Evolutionary conservation across 2,113 vertebrate genomes (phyloP).

Genomic region (Petaurus breviceps): DNA sequence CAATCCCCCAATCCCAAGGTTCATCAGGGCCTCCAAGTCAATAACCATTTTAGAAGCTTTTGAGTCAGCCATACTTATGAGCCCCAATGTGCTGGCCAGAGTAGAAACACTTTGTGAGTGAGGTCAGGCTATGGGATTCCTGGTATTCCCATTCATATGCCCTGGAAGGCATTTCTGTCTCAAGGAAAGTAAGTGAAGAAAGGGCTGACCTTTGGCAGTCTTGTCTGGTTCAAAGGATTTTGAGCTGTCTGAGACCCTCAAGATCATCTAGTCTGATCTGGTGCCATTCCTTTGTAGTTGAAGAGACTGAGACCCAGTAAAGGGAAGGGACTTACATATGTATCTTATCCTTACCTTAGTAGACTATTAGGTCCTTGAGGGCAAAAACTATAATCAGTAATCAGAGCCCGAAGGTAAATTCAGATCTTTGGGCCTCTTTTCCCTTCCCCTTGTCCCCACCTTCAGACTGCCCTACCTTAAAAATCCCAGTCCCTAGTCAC

Average conservation of each 20-base stretch:
- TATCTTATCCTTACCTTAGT: too few species aligned
- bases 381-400: too few species aligned
- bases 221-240: not conserved
- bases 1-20: not conserved
- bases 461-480: not conserved
- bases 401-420: not conserved
- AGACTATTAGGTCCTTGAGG: too few species aligned
- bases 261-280: not conserved
- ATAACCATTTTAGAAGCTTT: conserved; percentile 11
- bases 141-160: not conserved
- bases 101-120: not conserved
- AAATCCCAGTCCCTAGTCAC: not conserved
- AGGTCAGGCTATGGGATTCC: not conserved
- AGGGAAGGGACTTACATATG: not conserved
- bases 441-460: not conserved
- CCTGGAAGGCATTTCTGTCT: not conserved
- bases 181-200: not conserved
- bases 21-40: not conserved
- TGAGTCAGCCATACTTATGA: conserved; percentile 3
- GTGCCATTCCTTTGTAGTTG: not conserved
- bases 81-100: not conserved
- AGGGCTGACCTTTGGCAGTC: not conserved
- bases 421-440: not conserved
- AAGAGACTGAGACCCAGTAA: not conserved
- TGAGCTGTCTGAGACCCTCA: not conserved